Evolutionary conservation across 2,888 invertebrate species (phyloP), one percentile per base, ranked within the genome.

Genomic region (Rosalia funebris): DNA sequence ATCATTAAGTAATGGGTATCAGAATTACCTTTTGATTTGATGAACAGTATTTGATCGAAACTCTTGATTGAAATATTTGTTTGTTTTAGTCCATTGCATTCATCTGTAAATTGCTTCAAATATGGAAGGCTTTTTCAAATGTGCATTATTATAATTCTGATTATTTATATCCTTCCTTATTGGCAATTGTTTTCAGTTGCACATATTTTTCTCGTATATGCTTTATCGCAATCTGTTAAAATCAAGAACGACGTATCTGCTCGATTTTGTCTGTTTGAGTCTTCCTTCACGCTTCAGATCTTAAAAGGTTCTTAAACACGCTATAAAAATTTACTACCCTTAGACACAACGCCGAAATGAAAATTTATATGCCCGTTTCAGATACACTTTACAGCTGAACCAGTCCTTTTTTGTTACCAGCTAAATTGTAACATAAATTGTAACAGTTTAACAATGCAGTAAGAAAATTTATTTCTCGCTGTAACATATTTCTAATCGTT

Each of bases 281-380:
- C 2, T 41, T 16, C 17, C 17, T 16, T 3, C 16, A 41, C 41
- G 16, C 15, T n/a, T 25, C 11, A 11, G 14, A 11, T 44, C 14
- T 20, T 44, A 41, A 44, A 20, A 25, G 44, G 17, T 19, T 10
- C 20, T 44, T 44, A 44, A 34, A 20, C 44, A 25, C 12, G 11
- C 25, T 11, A 25, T 44, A 44, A 44, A 42, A 20, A 44, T 44
- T 44, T 44, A 44, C 44, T 9, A 20, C 44, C 14, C 25, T 25
- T 25, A 25, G 44, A 5, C 12, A 10, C 3, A 14, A 4, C n/a
- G 11, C 25, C 17, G n/a, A 19, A 44, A 11, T 12, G 19, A 25
- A 44, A 44, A 44, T 5, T 25, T 44, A 44, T 44, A 19, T 11
- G 12, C 44, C 44, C n/a, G 5, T 19, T 42, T 44, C 20, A 25